Conservation (phyloP, 2,113 vertebrate genomes). For the Melozone crissalis region DNA sequence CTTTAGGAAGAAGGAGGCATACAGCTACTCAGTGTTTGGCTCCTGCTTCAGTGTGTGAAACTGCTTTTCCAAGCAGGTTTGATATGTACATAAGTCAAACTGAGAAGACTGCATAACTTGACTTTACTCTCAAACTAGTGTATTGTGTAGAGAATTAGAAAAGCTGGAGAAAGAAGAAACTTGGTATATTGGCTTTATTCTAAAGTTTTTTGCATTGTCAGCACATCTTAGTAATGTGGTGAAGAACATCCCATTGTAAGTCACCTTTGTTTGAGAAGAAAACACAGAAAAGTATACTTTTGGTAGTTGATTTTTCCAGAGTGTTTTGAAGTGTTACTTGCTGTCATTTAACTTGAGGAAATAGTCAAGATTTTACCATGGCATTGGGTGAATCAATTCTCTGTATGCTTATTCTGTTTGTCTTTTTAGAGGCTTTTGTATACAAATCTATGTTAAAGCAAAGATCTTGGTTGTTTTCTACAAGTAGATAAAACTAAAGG, state of each 20-base stretch:
- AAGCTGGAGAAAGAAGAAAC: background rate
- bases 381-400: background rate
- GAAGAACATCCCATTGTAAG: background rate
- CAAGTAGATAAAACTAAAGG: background rate
- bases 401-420: background rate
- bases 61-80: background rate
- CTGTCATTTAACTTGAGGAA: background rate
- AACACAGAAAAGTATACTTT: background rate
- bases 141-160: background rate
- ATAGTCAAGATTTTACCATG: background rate
- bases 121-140: background rate
- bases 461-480: background rate
- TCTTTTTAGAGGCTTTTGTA: background rate
- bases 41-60: background rate
- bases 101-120: background rate
- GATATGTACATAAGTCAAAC: background rate
- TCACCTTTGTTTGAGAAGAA: background rate
- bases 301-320: background rate
- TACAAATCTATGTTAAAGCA: background rate
- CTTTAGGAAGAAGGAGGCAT: background rate
- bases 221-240: background rate
- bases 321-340: background rate
- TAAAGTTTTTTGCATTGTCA: background rate
- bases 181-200: background rate
- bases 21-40: background rate